Conservation (phyloP, 2,113 vertebrate species). For the Scopus umbretta region DNA sequence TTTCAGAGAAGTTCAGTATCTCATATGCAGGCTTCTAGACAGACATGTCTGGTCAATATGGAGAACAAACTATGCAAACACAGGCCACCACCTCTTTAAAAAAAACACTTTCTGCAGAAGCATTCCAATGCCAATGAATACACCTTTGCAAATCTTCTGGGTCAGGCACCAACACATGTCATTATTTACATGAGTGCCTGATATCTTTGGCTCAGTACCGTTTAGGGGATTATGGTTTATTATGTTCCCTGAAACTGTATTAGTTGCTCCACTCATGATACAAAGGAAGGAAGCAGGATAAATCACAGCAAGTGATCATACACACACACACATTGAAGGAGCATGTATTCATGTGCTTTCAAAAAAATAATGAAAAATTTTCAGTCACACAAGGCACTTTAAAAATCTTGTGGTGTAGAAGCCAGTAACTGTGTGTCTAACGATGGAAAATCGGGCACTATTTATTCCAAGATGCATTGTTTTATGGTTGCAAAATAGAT, state of each 20-base stretch:
- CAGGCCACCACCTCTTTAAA: background rate
- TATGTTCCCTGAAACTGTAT: background rate
- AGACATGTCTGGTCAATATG: background rate
- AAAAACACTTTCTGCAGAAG: background rate
- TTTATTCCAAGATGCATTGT: background rate
- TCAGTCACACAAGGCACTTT: background rate
- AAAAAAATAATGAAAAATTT: background rate
- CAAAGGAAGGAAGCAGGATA: background rate
- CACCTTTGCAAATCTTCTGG: background rate
- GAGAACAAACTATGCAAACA: background rate
- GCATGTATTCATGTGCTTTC: background rate
- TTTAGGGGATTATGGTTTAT: background rate
- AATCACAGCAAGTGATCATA: background rate
- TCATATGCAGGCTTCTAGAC: background rate
- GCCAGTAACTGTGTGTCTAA: background rate
- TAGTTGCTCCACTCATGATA: background rate
- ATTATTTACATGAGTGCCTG: background rate
- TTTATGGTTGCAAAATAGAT: background rate
- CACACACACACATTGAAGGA: background rate
- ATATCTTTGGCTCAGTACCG: background rate
- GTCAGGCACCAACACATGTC: background rate
- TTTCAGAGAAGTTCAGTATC: background rate
- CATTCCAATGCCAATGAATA: background rate
- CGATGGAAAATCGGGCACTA: background rate
- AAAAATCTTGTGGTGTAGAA: background rate